A percentile compares a stretch with the other conserved stretches of the same genome.
Conservation (phyloP, 1,140 invertebrate genomes). For the Zophobas atratus region DNA sequence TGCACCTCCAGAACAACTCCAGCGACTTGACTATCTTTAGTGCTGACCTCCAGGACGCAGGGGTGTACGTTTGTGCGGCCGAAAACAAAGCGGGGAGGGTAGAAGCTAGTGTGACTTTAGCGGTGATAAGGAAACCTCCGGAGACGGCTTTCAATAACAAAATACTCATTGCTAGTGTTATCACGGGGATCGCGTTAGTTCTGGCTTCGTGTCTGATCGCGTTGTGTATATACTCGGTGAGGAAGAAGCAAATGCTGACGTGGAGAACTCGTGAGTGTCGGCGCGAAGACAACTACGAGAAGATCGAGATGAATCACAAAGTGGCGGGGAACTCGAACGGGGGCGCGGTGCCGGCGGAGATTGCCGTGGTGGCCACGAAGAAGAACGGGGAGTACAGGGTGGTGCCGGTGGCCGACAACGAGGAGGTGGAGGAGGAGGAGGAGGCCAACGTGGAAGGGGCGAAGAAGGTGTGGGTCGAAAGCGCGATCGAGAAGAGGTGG, state of each 20-base stretch:
- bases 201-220: slow-evolving; percentile 74
- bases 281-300: slow-evolving; percentile 80
- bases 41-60: slow-evolving; percentile 80
- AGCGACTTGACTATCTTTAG: slow-evolving; percentile 82
- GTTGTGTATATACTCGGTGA: slow-evolving; percentile 73
- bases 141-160: slow-evolving; percentile 71
- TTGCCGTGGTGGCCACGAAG: slow-evolving; percentile 67
- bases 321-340: slow-evolving; percentile 64
- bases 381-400: slow-evolving; percentile 80
- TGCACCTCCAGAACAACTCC: slow-evolving; percentile 69
- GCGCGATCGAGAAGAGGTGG: slow-evolving; percentile 51
- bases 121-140: slow-evolving; percentile 72
- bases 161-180: slow-evolving; percentile 71
- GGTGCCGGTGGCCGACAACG: slow-evolving; percentile 76
- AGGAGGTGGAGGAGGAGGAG: slow-evolving; percentile 69
- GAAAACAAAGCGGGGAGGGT: slow-evolving; percentile 84
- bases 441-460: slow-evolving; percentile 66
- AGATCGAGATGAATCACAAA: slow-evolving; percentile 80
- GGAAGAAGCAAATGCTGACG: slow-evolving; percentile 63
- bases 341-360: slow-evolving; percentile 54
- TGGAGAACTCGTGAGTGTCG: slow-evolving; percentile 64
- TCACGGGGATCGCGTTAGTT: slow-evolving; percentile 74
- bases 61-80: slow-evolving; percentile 81
- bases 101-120: slow-evolving; percentile 79
- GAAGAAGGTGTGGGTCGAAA: slow-evolving; percentile 47